phyloP scores from a whole-genome alignment of 2,113 vertebrate genomes.

The Podilymbus podiceps region DNA sequence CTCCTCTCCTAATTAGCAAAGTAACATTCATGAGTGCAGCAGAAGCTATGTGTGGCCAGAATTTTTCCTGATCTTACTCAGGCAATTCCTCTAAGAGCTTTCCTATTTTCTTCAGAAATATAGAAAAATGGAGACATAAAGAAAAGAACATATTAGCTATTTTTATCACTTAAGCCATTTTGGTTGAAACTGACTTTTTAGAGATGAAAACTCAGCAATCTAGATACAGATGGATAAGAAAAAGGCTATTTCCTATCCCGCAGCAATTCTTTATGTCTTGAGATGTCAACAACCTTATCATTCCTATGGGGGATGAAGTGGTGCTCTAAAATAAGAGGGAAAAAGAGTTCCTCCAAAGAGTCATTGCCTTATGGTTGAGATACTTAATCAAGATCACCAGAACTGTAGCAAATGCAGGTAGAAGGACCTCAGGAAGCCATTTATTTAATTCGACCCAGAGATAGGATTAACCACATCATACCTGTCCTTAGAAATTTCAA shows the following conservation, averaged over 20 bases:
- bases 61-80: background rate
- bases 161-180: conserved; percentile 25
- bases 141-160: background rate
- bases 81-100: background rate
- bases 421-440: background rate
- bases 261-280: background rate
- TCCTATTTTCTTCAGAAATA: background rate
- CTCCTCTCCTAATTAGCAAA: background rate
- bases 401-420: background rate
- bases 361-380: background rate
- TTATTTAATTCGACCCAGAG: background rate
- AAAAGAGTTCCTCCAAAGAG: background rate
- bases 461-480: background rate
- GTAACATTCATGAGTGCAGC: background rate
- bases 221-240: conserved; percentile 38
- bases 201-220: background rate
- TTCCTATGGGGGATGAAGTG: background rate
- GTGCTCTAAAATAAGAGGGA: background rate
- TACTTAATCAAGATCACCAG: background rate
- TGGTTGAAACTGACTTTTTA: background rate
- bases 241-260: background rate
- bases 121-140: background rate
- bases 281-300: conserved; percentile 41
- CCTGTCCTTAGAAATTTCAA: background rate
- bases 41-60: background rate